A percentile compares a stretch with the other conserved stretches of the same genome.
Evolutionary conservation across 2,113 vertebrate genomes (phyloP).

Genomic region (Eonycteris spelaea): DNA sequence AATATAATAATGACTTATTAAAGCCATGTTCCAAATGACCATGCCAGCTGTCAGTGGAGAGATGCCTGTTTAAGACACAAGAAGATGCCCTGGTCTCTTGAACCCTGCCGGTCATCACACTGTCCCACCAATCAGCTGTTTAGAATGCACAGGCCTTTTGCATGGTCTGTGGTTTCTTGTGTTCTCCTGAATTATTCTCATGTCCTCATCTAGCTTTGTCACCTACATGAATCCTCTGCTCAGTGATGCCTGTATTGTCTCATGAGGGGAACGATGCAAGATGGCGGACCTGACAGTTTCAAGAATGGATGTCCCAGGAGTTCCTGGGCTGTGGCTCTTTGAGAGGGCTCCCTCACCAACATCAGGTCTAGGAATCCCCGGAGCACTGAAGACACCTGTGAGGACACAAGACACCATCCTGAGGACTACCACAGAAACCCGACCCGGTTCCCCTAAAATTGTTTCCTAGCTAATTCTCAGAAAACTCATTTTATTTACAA

Average conservation of each 20-base stretch:
- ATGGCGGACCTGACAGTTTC: conserved; percentile 93
- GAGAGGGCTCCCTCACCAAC: conserved; percentile 96
- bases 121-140: background rate
- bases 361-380: conserved; percentile 96
- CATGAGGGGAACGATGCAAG: conserved; percentile 98
- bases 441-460: too few species aligned
- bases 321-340: conserved; percentile 94
- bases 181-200: background rate
- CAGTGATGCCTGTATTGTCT: conserved; percentile 96
- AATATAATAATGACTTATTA: conserved; percentile 54
- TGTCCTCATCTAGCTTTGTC: background rate
- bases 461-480: background rate
- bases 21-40: conserved; percentile 35
- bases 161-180: background rate
- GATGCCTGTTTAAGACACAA: conserved; percentile 63
- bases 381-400: conserved; percentile 92
- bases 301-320: conserved; percentile 95
- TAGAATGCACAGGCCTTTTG: conserved; percentile 29
- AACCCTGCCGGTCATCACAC: conserved; percentile 25
- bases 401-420: background rate
- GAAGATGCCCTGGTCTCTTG: conserved; percentile 46
- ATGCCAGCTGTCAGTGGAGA: conserved; percentile 40
- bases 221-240: conserved; percentile 44
- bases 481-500: background rate
- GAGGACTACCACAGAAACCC: rapidly evolving